Base-by-base conservation (phyloP, 2,888 invertebrate species). In the Cylindroiulus punctatus region DNA sequence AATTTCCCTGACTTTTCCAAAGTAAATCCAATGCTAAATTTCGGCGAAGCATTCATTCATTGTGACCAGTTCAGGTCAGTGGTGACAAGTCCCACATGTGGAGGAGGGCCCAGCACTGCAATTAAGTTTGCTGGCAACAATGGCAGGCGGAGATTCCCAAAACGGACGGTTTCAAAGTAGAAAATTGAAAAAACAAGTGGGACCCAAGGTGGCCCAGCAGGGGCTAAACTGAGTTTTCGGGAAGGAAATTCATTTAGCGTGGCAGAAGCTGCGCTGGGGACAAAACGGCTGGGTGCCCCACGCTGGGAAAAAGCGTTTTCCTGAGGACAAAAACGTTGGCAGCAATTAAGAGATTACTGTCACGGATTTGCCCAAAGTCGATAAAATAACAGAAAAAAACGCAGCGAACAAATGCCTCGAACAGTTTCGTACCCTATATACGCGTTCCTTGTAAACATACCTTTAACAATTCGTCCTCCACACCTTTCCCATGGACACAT, bases 271-370 rank as follows among this genome's bases (percentile, higher is more conserved):
- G 65, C 22, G 4, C 22, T 22, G 65, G 22, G 22, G 65, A 65
- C 65, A 65, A 65, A 65, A 65, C 65, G 65, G 5, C 4, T 8
- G 4, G 26, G 65, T 10, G 22, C 65, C 65, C 65, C 65, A 22
- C 65, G 65, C 65, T 65, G 65, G 65, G 65, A 65, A 65, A 65
- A 65, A 10, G 3, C 65, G 22, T 57, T 57, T 57, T 57, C 52
- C 52, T 57, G n/a, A 57, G 52, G 52, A 57, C 52, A 57, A 57
- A 57, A 57, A 57, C 52, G 52, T n/a, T 57, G 52, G 52, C 52
- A 22, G 65, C 65, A 65, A 65, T 65, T 65, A 65, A 65, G 65
- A 65, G 65, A 65, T 65, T 65, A 65, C 65, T 65, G 65, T 65
- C 65, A 65, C 22, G 65, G 65, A 65, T 65, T 65, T 65, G 65